These are phyloP conservation scores for Cryptomyrus ogoouensis DNA, from an alignment of 2,113 vertebrate species.

Conservation along the genomic window DNA sequence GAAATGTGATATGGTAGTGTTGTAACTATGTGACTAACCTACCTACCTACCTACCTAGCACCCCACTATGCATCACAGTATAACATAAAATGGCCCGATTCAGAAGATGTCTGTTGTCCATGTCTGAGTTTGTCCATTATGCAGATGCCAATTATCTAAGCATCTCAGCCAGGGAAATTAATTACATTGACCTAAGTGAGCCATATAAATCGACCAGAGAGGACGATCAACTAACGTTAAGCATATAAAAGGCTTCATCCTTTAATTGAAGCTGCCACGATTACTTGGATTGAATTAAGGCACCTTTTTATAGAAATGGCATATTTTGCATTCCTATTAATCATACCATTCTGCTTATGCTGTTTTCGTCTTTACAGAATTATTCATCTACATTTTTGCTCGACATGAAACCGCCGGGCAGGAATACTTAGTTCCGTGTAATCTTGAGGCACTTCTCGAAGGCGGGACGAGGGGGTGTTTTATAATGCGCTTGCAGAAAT, in stretches of 20 bases:
- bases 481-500: slow-evolving; percentile 20
- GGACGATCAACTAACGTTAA: not conserved
- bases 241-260: not conserved
- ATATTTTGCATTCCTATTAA: not conserved
- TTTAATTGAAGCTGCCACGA: not conserved
- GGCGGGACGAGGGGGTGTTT: not conserved
- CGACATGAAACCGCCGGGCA: not conserved
- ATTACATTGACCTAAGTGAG: not conserved
- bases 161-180: not conserved
- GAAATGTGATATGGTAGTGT: not conserved
- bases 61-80: not conserved
- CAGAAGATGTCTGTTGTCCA: not conserved
- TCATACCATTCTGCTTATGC: not conserved
- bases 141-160: not conserved
- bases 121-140: not conserved
- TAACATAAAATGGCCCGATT: not conserved
- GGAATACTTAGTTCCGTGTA: not conserved
- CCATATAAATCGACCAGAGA: not conserved
- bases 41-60: not conserved
- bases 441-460: slow-evolving; percentile 12
- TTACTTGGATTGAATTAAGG: not conserved
- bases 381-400: not conserved
- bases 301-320: not conserved
- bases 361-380: not conserved
- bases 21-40: not conserved